Evolutionary conservation across 2,797 vertebrate genomes (phyloP).

Genomic region (Brachymystax lenok): DNA sequence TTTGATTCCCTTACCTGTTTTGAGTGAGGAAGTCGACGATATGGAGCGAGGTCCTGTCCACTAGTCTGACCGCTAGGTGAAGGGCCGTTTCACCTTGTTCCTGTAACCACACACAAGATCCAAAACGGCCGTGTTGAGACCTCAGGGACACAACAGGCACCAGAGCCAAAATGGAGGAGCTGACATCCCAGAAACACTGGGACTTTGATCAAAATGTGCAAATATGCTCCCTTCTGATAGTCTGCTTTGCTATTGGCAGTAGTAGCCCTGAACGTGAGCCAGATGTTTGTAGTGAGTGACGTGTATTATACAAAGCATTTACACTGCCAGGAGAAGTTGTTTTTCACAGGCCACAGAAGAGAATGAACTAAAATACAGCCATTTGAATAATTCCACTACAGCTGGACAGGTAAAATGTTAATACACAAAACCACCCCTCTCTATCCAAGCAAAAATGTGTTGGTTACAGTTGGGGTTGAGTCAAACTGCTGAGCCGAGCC

Average conservation of each 20-base stretch:
- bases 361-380: too few relatives aligned
- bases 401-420: too few relatives aligned
- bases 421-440: too few relatives aligned
- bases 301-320: neutral
- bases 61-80: conserved; percentile 93
- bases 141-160: neutral
- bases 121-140: neutral
- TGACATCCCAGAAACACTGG: neutral
- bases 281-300: neutral
- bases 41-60: conserved; percentile 96
- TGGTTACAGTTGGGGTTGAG: neutral
- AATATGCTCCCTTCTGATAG: neutral
- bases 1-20: conserved; percentile 83
- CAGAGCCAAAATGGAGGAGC: neutral
- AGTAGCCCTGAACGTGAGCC: neutral
- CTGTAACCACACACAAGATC: conserved; percentile 62
- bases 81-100: conserved; percentile 96
- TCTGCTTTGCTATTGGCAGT: neutral
- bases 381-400: too few relatives aligned
- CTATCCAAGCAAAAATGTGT: too few relatives aligned
- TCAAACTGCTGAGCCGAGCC: neutral
- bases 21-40: conserved; percentile 97
- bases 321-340: neutral
- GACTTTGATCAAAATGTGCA: neutral
- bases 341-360: too few relatives aligned